These are phyloP conservation scores for Urocynchramus pylzowi DNA, from an alignment of 2,113 vertebrate genomes.

Conservation along the genomic window DNA sequence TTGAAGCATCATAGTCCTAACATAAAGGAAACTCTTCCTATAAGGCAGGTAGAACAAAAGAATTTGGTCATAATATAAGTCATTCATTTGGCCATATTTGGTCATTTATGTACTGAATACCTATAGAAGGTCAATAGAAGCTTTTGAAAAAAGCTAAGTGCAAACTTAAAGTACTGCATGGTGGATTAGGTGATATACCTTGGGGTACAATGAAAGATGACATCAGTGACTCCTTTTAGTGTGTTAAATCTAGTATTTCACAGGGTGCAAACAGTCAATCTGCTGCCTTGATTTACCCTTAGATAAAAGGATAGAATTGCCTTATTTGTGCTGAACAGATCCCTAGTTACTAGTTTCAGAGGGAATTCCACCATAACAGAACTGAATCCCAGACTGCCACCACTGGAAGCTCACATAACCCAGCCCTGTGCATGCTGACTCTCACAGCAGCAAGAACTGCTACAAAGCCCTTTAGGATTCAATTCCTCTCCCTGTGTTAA, in stretches of 20 bases:
- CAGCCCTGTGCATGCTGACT: fast-evolving
- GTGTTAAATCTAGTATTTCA: not conserved
- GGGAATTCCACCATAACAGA: not conserved
- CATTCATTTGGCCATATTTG: not conserved
- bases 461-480: not conserved
- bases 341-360: not conserved
- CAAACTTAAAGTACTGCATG: not conserved
- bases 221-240: not conserved
- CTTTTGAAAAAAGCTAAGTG: not conserved
- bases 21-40: not conserved
- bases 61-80: fast-evolving
- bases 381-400: not conserved
- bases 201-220: not conserved
- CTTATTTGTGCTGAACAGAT: not conserved
- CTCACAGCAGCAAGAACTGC: not conserved
- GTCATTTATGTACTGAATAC: not conserved
- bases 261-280: not conserved
- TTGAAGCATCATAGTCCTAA: not conserved
- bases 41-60: not conserved
- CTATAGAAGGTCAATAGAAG: fast-evolving
- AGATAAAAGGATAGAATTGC: not conserved
- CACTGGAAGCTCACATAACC: fast-evolving
- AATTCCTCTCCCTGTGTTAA: not conserved
- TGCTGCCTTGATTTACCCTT: not conserved
- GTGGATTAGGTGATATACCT: not conserved